phyloP scores from a whole-genome alignment of 2,888 invertebrate species.

The Callinectes sapidus region DNA sequence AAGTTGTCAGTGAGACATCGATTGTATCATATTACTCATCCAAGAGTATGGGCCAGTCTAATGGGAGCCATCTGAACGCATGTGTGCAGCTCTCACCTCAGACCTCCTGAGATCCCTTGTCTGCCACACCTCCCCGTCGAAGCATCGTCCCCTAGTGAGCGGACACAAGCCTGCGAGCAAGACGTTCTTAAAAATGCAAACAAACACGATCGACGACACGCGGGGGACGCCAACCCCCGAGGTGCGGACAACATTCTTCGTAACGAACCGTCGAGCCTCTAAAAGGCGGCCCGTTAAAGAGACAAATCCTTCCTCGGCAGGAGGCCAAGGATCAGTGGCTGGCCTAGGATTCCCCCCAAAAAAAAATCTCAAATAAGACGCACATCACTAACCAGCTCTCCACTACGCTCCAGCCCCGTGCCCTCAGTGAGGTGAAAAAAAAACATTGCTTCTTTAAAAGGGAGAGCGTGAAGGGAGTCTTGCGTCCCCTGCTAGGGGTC shows the following conservation, averaged over 20 bases:
- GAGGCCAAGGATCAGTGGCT: constrained; percentile 43
- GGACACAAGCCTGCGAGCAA: constrained; percentile 2
- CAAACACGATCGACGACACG: constrained; percentile 59
- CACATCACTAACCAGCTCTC: constrained; percentile 2
- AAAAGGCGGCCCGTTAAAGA: constrained; percentile 58
- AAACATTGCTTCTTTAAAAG: constrained; percentile 10
- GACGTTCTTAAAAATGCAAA: constrained; percentile 58
- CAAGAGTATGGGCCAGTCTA: neutral
- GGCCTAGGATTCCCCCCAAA: constrained; percentile 30
- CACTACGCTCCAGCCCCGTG: neutral
- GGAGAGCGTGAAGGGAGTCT: constrained; percentile 29
- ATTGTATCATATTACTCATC: neutral
- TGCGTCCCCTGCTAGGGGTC: constrained; percentile 2
- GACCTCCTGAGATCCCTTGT: neutral
- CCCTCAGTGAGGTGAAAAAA: neutral
- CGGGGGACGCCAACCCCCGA: constrained; percentile 49
- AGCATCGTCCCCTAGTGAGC: constrained; percentile 9
- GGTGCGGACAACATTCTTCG: constrained; percentile 55
- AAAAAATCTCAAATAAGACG: constrained; percentile 37
- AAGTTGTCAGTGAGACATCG: constrained; percentile 12
- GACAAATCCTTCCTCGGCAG: constrained; percentile 57
- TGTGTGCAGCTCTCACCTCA: neutral
- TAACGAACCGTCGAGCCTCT: constrained; percentile 45
- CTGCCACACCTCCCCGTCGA: neutral
- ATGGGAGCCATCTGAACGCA: neutral